A percentile compares a stretch with the other conserved stretches of the same genome.
Conservation (phyloP, 2,888 invertebrate genomes). For the Palloptera scutellata region DNA sequence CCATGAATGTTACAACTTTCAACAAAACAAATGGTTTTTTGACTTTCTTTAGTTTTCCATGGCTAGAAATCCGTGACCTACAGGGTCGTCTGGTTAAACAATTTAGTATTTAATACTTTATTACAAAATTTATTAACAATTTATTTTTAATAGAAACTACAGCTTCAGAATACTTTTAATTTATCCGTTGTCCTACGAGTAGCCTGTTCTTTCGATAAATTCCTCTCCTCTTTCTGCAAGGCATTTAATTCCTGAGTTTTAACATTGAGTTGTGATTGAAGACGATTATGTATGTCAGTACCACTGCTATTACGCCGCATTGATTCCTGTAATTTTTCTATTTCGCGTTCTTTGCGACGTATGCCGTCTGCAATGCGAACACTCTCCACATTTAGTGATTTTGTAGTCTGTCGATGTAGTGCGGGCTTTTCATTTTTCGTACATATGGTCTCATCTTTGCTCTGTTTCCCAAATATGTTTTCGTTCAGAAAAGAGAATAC, state of each 20-base stretch:
- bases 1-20: too few species aligned
- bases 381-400: conserved; percentile 76
- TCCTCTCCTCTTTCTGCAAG: conserved; percentile 70
- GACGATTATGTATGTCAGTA: conserved; percentile 70
- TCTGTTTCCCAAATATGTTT: conserved; percentile 61
- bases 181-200: conserved; percentile 78
- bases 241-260: conserved; percentile 71
- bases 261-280: conserved; percentile 70
- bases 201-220: conserved; percentile 75
- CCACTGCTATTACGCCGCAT: conserved; percentile 71
- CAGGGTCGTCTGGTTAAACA: too few species aligned
- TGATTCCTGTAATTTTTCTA: conserved; percentile 72
- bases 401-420: conserved; percentile 66
- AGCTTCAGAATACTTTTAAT: conserved; percentile 74
- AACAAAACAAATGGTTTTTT: too few species aligned
- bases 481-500: conserved; percentile 82
- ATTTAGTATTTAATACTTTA: too few species aligned
- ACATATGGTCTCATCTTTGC: conserved; percentile 9
- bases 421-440: conserved; percentile 34
- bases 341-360: conserved; percentile 72
- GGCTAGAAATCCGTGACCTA: too few species aligned
- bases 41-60: too few species aligned
- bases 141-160: too few species aligned
- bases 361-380: conserved; percentile 78
- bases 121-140: too few species aligned